Evolutionary conservation across 2,113 vertebrate species (phyloP).

Genomic region (Azemiops feae): DNA sequence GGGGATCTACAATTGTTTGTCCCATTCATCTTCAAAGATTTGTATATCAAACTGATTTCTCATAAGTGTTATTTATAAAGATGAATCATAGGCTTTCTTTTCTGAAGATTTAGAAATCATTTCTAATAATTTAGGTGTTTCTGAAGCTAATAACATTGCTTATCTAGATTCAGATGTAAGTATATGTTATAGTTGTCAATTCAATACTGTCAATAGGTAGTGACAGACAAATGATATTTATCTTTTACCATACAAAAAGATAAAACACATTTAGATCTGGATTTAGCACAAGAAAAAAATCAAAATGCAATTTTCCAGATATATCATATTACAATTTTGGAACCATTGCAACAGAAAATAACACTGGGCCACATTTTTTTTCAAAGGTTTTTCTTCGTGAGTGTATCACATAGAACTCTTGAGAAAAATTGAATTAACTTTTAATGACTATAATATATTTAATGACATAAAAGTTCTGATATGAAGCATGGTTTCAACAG

Average conservation of each 20-base stretch:
- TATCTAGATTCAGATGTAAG: not conserved
- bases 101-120: not conserved
- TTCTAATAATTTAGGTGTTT: not conserved
- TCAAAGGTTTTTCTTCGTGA: not conserved
- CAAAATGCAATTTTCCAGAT: not conserved
- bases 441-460: not conserved
- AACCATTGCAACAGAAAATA: not conserved
- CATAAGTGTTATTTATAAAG: not conserved
- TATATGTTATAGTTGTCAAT: not conserved
- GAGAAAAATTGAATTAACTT: not conserved
- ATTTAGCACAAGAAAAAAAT: not conserved
- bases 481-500: not conserved
- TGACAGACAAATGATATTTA: not conserved
- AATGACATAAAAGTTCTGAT: not conserved
- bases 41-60: not conserved
- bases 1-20: not conserved
- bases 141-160: not conserved
- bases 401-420: not conserved
- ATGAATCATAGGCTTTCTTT: not conserved
- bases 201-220: not conserved
- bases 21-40: not conserved
- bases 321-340: not conserved
- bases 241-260: not conserved
- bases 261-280: not conserved
- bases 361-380: not conserved